Evolutionary conservation across 2,113 vertebrate genomes (phyloP), one percentile per base, ranked within the genome.

Genomic region (Cyphomyrus plagiostoma): DNA sequence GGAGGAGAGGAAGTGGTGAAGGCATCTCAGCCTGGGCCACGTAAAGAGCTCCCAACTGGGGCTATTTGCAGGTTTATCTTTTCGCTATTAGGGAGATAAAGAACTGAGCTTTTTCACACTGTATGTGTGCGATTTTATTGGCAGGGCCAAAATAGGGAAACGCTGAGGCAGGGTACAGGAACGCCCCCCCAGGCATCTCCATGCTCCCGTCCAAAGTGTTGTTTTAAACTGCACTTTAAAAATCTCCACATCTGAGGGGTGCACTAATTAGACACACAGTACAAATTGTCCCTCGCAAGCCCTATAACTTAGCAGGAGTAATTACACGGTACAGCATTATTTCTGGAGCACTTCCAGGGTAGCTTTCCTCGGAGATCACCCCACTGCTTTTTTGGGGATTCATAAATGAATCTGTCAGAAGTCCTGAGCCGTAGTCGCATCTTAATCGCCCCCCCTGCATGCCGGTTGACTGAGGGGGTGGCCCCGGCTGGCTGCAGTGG

Each of bases 221-320:
- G 94, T 94, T 94, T 84, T 85, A 74, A 90, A 85, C 50, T 90
- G 89, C 86, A 56, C 56, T 92, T 93, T 89, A 91, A 93, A 93
- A 94, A 95, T 95, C 93, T 89, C 84, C 92, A 92, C 94, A 94
- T 94, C 93, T 94, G 94, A 96, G 95, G 93, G 94, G 93, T 95
- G 95, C 93, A 93, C 95, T 96, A 96, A 96, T 96, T 95, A 96
- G 95, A 95, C 95, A 94, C 94, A 94, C 93, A 93, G 94, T 95
- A 95, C 95, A 96, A 96, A 95, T 96, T 94, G 95, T 96, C 95
- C 95, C 95, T 95, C 94, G 93, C 93, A 93, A 95, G 94, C 95
- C 93, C 92, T 94, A 94, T 94, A 95, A 96, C 95, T 96, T 95
- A 93, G 95, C 94, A 93, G 83, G 93, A 93, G 95, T 95, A 95